A percentile compares a stretch with the other conserved stretches of the same genome.
Conservation (phyloP, 1,140 invertebrate genomes). For the Papilio dardanus region DNA sequence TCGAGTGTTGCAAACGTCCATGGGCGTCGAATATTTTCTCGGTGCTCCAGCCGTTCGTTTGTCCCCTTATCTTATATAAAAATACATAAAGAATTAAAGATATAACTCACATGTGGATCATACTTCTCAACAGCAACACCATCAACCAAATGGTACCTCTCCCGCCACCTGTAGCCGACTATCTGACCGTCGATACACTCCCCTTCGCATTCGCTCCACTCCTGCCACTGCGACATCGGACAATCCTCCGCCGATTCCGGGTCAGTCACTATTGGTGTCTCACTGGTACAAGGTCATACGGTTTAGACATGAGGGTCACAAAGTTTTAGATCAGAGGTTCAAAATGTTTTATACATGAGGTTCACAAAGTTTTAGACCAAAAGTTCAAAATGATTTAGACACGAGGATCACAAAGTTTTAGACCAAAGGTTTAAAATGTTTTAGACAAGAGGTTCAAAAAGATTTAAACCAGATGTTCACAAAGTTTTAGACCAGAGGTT, state of each 20-base stretch:
- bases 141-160: slow-evolving; percentile 68
- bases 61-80: no score
- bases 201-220: slow-evolving; percentile 70
- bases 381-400: background rate
- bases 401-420: no score
- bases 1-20: no score
- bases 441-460: no score
- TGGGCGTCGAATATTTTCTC: no score
- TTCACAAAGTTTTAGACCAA: background rate
- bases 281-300: slow-evolving; percentile 43
- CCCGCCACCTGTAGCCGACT: slow-evolving; percentile 59
- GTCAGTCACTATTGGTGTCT: slow-evolving; percentile 57
- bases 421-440: background rate
- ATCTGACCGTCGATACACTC: slow-evolving; percentile 54
- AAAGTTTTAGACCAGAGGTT: background rate
- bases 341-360: no score
- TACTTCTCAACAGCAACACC: slow-evolving; percentile 69
- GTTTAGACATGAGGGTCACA: no score
- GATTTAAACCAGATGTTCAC: background rate
- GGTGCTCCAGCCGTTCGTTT: no score
- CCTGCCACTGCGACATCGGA: slow-evolving; percentile 62
- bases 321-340: background rate
- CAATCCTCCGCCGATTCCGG: slow-evolving; percentile 63
- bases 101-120: slow-evolving; percentile 59
- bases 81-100: slow-evolving; percentile 18